Conservation (phyloP, 2,888 invertebrate species). For the Hyppa rectilinea region DNA sequence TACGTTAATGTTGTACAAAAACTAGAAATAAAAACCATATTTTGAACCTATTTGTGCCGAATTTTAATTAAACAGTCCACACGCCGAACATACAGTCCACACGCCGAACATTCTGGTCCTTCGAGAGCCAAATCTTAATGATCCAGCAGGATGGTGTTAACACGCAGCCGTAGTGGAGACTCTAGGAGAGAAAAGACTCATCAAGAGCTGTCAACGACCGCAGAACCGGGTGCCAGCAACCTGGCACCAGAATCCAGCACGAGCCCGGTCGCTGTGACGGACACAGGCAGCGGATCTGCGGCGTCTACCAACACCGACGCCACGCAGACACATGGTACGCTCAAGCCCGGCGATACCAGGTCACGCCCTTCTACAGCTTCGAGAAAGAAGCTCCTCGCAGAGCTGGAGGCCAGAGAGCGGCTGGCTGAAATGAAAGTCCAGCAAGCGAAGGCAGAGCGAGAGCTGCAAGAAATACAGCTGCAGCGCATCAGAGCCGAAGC, state of each 20-base stretch:
- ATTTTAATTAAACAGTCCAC: no score
- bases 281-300: not conserved
- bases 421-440: slow-evolving; percentile 1
- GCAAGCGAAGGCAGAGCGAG: not conserved
- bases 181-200: not conserved
- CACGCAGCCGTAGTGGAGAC: not conserved
- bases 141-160: not conserved
- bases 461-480: slow-evolving; percentile 1
- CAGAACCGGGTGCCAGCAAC: not conserved
- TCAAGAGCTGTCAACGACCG: not conserved
- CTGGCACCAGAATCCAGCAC: not conserved
- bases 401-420: slow-evolving; percentile 4
- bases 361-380: not conserved
- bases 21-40: no score
- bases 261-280: not conserved
- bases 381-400: not conserved
- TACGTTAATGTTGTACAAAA: no score
- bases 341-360: not conserved
- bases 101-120: no score
- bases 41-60: no score
- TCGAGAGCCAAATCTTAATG: no score
- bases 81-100: no score
- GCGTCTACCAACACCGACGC: not conserved
- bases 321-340: not conserved
- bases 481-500: slow-evolving; percentile 8